Evolutionary conservation across 2,888 invertebrate species (phyloP).

Genomic region (Machimus rusticus): DNA sequence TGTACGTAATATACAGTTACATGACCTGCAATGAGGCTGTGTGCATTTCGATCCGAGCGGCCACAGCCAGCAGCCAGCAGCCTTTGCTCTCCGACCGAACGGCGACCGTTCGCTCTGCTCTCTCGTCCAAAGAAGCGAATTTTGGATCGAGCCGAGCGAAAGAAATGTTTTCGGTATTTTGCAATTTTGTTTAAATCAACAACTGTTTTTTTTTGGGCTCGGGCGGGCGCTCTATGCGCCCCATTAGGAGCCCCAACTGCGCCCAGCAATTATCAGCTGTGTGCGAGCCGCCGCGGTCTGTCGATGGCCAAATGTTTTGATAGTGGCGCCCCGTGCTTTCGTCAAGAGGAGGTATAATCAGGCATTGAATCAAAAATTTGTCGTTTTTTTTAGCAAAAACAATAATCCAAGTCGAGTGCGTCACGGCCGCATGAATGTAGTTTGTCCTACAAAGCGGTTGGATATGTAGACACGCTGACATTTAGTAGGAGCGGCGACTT

Average conservation of each 20-base stretch:
- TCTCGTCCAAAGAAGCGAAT: background rate
- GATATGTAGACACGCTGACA: background rate
- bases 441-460: background rate
- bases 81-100: background rate
- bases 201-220: background rate
- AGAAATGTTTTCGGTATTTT: background rate
- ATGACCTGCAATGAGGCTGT: conserved; percentile 27
- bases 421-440: background rate
- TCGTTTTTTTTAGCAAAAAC: background rate
- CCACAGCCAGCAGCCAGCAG: background rate
- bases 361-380: background rate
- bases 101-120: background rate
- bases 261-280: background rate
- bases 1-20: conserved; percentile 37
- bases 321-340: background rate
- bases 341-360: background rate
- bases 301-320: background rate
- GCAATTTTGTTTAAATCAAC: background rate
- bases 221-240: background rate
- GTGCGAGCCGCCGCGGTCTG: background rate
- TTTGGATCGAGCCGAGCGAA: background rate
- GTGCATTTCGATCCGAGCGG: background rate
- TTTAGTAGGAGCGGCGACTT: background rate
- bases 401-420: background rate
- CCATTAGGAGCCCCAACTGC: background rate